Base-by-base conservation (phyloP, 2,113 vertebrate species). In the Oncorhynchus nerka region DNA sequence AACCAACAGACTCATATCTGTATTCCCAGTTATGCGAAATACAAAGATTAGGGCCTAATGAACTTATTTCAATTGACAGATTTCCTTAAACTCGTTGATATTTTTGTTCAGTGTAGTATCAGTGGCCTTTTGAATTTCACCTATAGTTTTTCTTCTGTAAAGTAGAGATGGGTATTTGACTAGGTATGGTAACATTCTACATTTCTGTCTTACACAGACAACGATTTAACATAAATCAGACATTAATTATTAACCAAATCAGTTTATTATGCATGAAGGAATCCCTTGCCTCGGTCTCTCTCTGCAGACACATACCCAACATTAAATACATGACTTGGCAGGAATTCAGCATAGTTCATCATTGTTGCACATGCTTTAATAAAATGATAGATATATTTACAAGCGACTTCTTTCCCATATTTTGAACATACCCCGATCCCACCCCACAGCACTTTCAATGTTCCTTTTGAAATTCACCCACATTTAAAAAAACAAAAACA, bases 361-460 rank as follows among this genome's bases (percentile, higher is more conserved):
- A 81, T 87, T 93, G 94, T 94, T 94, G 94, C 95, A 97, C 97
- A 99, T 99, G 97, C 97, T 98, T 99, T 95, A 96, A 97, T 97
- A 97, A 98, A 98, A 98, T 85, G 93, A 94, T 93, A 95, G 87
- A 92, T 89, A 92, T 99, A 98, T 99, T 96, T 99, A 99, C 97
- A 99, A 94, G 93, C 93, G 95, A 93, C 89, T 87, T 91, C 89
- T 90, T 86, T 94, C 90, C 84, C 83, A 71, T n/a, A 88, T 77
- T 89, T 79, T 74, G 78, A 89, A 85, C 75, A 87, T 90, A 87
- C 89, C 89, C 68, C 77, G 80, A 81, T 86, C 81, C 84, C 74
- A 69, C 79, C 87, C 86, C 83, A 84, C 81, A 87, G 85, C 87
- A 86, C 84, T 83, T 85, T 79, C 76, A 83, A 79, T 61, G 11